Base-by-base conservation (phyloP, 1,140 invertebrate species). In the Aporrectodea caliginosa region DNA sequence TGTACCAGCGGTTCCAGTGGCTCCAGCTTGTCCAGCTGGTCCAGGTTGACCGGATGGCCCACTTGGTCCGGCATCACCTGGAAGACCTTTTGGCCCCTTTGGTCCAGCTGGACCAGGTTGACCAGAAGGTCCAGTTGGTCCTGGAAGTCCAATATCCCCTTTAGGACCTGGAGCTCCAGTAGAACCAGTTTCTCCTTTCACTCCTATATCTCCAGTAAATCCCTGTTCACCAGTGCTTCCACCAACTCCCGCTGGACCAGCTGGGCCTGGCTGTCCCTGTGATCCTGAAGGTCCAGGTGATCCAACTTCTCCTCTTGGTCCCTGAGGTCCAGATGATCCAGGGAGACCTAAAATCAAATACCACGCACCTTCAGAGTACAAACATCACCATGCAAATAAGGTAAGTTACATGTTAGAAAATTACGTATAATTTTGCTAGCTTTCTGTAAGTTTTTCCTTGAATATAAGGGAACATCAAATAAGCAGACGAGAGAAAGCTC, bases 221-320 rank as follows among this genome's bases (percentile, higher is more conserved):
- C 78, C 78, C 68, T 69, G 71, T 29, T 31, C 32, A 35, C 78
- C 78, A 30, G 68, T 43, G 12, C n/a, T 68, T 29, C 78, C 78
- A 34, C 30, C 32, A 22, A 33, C 32, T 16, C 33, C 69, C 32
- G 69, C 29, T 22, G 30, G 14, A 22, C 78, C 78, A n/a, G 31
- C n/a, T 32, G 43, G 35, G 2, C 79, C 79, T n/a, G 73, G 76
- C 30, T 1, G 31, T 27, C 79, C 79, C 1, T n/a, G 27, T 2
- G 75, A 34, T 35, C 79, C 79, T 71, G 43, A n/a, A 32, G 69
- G n/a, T 16, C 79, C 79, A 70, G 74, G 32, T 1, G 70, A 33
- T 16, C 81, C 81, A 35, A 35, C 33, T 69, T 77, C 32, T 29
- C 81, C 81, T 1, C 27, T 14, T 33, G 31, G 32, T 68, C 81